Evolutionary conservation across 2,113 vertebrate genomes (phyloP), one percentile per base, ranked within the genome.

Genomic region (Picathartes gymnocephalus): DNA sequence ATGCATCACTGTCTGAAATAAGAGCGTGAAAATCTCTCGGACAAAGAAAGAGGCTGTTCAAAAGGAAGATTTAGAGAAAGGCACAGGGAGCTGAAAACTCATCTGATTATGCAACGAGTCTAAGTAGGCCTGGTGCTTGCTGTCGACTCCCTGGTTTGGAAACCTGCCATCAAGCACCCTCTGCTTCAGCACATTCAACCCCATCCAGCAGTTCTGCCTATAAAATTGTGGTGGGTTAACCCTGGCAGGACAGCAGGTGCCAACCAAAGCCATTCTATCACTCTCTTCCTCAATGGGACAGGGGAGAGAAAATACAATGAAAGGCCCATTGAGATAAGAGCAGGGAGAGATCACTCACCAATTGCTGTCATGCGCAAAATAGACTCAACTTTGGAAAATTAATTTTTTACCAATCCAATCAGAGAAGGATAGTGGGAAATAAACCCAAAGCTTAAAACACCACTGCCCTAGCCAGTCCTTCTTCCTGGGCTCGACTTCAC

Each of bases 61-160:
- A 77, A 87, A 81, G 45, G 39, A 92, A 88, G 84, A 86, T 30
- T 74, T 47, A 76, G 51, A 95, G 84, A 79, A 95, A 82, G 0
- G 10, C 60, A 78, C 22, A 39, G 35, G 58, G 70, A 94, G 45
- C 66, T 77, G 74, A 88, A 93, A 94, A 88, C 70, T 90, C 48
- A 54, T 93, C 71, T 72, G 60, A 81, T 97, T 95, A 93, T 1
- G 18, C 88, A 95, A 94, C 1, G 2, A 3, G 2, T 45, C 25
- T 71, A 93, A 92, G 71, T 69, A 95, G 91, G 83, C 44, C 95
- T 92, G 65, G 54, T 69, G 70, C 57, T 96, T 61, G 73, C 79
- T 86, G 42, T 44, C 0, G 76, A 66, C 87, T 86, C 70, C 77
- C 81, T 48, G n/a, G 12, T 74, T 86, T 95, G 91, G 92, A 95